Evolutionary conservation across 2,797 vertebrate genomes (phyloP).

Genomic region (Xerus rutilus): DNA sequence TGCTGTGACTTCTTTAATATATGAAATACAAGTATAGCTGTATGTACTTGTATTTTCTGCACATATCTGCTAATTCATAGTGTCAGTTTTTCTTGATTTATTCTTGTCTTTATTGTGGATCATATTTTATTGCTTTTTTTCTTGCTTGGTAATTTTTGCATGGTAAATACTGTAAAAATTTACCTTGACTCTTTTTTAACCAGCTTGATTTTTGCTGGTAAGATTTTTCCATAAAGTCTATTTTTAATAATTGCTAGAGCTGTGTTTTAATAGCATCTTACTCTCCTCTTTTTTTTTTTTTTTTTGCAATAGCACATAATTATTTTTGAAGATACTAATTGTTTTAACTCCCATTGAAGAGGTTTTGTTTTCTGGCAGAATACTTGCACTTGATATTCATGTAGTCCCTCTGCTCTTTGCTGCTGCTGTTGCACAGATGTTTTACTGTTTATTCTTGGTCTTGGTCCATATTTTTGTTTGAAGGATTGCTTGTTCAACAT

Average conservation of each 20-base stretch:
- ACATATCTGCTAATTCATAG: not conserved
- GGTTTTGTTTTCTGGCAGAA: not conserved
- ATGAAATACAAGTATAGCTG: not conserved
- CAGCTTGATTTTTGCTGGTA: not conserved
- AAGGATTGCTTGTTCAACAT: not conserved
- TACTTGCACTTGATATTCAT: not conserved
- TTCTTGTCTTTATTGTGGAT: not conserved
- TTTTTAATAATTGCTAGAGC: not conserved
- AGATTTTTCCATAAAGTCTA: not conserved
- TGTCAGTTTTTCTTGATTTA: not conserved
- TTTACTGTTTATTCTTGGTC: not conserved
- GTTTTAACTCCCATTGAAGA: not conserved
- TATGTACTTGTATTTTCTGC: not conserved
- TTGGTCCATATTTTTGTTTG: not conserved
- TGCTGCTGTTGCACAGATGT: not conserved
- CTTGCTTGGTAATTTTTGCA: not conserved
- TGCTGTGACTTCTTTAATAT: not conserved
- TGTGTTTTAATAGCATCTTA: not conserved
- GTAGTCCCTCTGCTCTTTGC: not conserved
- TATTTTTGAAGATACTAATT: not conserved
- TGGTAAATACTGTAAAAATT: not conserved
- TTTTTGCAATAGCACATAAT: not conserved
- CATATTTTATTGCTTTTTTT: not conserved
- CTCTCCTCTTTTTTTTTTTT: not conserved
- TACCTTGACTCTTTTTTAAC: not conserved